Conservation (phyloP, 2,797 vertebrate species). For the Acanthornis magna region DNA sequence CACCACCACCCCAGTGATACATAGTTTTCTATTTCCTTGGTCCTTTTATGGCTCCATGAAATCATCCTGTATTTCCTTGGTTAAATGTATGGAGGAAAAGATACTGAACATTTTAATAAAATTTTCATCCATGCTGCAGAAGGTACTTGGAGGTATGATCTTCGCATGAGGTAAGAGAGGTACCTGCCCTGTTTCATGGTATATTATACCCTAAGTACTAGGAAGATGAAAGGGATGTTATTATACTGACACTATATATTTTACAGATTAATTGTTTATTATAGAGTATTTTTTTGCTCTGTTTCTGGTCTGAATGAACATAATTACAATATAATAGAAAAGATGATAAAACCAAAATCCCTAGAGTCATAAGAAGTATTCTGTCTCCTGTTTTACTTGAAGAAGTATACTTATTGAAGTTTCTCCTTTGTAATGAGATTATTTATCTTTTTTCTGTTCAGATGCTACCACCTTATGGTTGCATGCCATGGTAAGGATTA, state of each 20-base stretch:
- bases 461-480: slow-evolving; percentile 5
- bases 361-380: neutral
- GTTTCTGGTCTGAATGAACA: neutral
- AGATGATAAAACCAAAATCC: neutral
- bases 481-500: neutral
- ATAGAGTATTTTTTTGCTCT: neutral
- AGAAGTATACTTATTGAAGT: neutral
- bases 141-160: slow-evolving; percentile 75
- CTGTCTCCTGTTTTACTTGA: neutral
- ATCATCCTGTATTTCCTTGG: slow-evolving; percentile 74
- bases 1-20: slow-evolving; percentile 69
- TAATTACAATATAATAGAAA: neutral
- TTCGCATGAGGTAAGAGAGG: neutral
- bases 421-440: neutral
- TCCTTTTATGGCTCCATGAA: slow-evolving; percentile 75
- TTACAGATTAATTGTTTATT: neutral
- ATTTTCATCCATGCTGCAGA: slow-evolving; percentile 77
- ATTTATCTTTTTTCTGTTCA: neutral
- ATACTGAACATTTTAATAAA: slow-evolving; percentile 78
- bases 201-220: neutral
- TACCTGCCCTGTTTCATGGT: neutral
- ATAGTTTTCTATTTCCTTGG: slow-evolving; percentile 71
- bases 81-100: slow-evolving; percentile 78
- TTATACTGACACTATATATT: neutral
- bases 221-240: neutral